A percentile compares a stretch with the other conserved stretches of the same genome.
Conservation (phyloP, 2,797 vertebrate species). For the Urosaurus nigricauda region DNA sequence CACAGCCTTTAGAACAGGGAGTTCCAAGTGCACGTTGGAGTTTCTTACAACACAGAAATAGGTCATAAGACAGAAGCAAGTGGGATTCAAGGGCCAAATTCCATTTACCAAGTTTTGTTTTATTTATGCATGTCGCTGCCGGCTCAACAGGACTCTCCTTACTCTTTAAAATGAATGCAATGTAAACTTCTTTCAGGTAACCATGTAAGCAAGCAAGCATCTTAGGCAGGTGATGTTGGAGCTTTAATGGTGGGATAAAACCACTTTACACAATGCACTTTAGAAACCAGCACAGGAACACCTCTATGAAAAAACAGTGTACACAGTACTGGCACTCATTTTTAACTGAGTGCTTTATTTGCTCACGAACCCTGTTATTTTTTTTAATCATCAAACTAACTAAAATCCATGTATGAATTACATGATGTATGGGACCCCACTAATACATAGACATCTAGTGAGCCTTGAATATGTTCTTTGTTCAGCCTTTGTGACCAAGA, state of each 20-base stretch:
- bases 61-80: not conserved
- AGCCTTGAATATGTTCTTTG: not conserved
- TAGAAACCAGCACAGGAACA: not conserved
- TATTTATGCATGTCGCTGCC: not conserved
- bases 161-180: not conserved
- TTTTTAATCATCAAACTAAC: not conserved
- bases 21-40: no score
- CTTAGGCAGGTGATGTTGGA: not conserved
- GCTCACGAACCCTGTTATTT: not conserved
- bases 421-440: not conserved
- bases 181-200: not conserved
- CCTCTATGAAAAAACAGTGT: not conserved
- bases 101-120: not conserved
- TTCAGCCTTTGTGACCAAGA: not conserved
- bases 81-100: not conserved
- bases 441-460: not conserved
- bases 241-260: not conserved
- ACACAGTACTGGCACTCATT: not conserved
- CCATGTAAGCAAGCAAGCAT: not conserved
- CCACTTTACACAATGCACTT: not conserved
- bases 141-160: not conserved
- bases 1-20: not conserved
- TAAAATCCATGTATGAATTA: not conserved
- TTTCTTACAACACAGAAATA: not conserved
- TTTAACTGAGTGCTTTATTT: not conserved